These are phyloP conservation scores for Teleogryllus occipitalis DNA, from an alignment of 1,140 invertebrate genomes.

Conservation along the genomic window DNA sequence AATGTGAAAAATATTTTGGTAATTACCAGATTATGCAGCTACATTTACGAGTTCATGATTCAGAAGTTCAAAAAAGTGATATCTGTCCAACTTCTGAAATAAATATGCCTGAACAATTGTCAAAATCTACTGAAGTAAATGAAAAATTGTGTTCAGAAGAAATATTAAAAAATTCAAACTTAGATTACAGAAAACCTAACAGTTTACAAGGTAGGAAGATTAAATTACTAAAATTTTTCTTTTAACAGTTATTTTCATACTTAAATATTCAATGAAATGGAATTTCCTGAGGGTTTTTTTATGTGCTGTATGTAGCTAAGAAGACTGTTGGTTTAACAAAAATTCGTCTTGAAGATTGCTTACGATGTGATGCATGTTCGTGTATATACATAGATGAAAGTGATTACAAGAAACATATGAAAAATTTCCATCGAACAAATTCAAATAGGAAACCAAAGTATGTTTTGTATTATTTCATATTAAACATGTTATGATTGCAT, in stretches of 20 bases:
- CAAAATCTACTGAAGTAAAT: neutral
- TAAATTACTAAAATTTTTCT: neutral
- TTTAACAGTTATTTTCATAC: neutral
- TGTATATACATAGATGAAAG: conserved; percentile 32
- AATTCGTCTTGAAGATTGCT: conserved; percentile 31
- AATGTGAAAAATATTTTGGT: conserved; percentile 18
- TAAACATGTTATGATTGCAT: neutral
- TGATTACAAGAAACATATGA: conserved; percentile 34
- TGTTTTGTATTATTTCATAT: neutral
- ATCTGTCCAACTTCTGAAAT: neutral
- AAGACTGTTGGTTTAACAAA: conserved; percentile 30
- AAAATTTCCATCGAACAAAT: conserved; percentile 30
- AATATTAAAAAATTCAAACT: neutral
- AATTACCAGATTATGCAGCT: conserved; percentile 14
- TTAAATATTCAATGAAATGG: neutral
- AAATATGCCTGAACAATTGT: neutral
- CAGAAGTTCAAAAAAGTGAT: neutral
- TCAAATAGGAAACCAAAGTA: conserved; percentile 19
- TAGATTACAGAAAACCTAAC: neutral
- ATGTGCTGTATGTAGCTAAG: conserved; percentile 21
- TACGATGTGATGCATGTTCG: conserved; percentile 33
- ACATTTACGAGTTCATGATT: conserved; percentile 17
- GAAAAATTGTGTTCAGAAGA: neutral
- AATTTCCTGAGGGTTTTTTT: neutral
- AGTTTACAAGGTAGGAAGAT: neutral